These are phyloP conservation scores for Aeoliscus strigatus DNA, from an alignment of 2,797 vertebrate species.

Conservation along the genomic window DNA sequence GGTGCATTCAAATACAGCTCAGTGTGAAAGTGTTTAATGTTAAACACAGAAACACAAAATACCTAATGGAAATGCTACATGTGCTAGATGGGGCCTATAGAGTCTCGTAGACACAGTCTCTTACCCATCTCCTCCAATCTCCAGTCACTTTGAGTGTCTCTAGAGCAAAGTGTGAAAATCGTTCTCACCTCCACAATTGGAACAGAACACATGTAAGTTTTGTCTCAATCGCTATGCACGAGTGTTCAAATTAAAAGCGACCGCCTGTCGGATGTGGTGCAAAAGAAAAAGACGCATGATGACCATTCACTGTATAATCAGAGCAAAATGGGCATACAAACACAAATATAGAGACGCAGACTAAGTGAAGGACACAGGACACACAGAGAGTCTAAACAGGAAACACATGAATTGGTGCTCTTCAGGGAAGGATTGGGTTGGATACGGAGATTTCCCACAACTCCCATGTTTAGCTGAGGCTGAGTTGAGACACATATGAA, in stretches of 20 bases:
- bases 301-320: constrained; percentile 45
- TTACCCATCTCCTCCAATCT: constrained; percentile 62
- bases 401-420: constrained; percentile 56
- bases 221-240: constrained; percentile 13
- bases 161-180: constrained; percentile 23
- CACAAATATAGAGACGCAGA: constrained; percentile 27
- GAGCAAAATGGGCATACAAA: constrained; percentile 33
- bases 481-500: constrained; percentile 41
- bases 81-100: constrained; percentile 43
- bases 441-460: constrained; percentile 83
- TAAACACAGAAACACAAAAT: constrained; percentile 60
- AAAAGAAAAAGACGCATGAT: constrained; percentile 26
- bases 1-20: constrained; percentile 46
- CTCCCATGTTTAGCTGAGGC: constrained; percentile 52
- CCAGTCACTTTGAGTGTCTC: constrained; percentile 38
- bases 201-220: constrained; percentile 20
- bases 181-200: constrained; percentile 20
- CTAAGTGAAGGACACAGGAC: constrained; percentile 34
- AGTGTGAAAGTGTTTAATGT: constrained; percentile 27
- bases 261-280: background rate
- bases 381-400: constrained; percentile 8
- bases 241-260: background rate
- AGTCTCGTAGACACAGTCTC: constrained; percentile 34
- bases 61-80: constrained; percentile 51
- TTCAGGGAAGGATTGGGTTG: constrained; percentile 65